Evolutionary conservation across 35 echinoderm and acorn worm species (phyloP), one percentile per base, ranked within the genome.

Genomic region (Lytechinus pictus): DNA sequence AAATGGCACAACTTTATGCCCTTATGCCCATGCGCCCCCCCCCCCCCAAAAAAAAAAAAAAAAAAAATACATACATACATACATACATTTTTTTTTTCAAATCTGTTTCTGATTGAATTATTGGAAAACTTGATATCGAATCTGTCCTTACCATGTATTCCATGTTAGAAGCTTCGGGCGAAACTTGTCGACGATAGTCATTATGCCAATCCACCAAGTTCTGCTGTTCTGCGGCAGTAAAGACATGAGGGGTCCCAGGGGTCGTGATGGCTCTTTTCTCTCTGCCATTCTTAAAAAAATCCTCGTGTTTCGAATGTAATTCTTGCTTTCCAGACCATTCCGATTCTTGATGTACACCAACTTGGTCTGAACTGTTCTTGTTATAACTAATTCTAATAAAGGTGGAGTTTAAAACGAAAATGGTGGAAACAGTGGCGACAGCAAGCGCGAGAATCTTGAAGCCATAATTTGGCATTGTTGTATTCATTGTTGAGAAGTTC

Each of bases 101-200:
- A 44, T 44, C 2, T 44, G 33, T 44, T 0, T 2, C 33, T 44
- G 33, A 44, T 44, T 2, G 33, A 44, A 44, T 44, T 2, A 44
- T 44, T 44, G 0, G 33, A 44, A 44, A 44, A 44, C 33, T 1
- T 44, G 33, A 44, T 44, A 44, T 44, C 33, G 2, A 44, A 44
- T 19, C 5, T 71, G 61, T 19, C 5, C 87, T 89, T 89, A 89
- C 87, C 87, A 89, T 89, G 27, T 12, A 89, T 19, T 89, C 87
- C 87, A 89, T 89, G 52, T 89, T 89, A 89, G 87, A 33, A 52
- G 87, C 87, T 89, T 28, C 87, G 12, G 87, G 87, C 51, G 28
- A 53, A 24, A 89, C 87, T 44, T 89, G 87, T 33, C 87, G 87
- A 12, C 87, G 28, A 19, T 89, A 89, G 28, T 89, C 87, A 53